phyloP scores from a whole-genome alignment of 2,113 vertebrate species.

The Centropus bengalensis region DNA sequence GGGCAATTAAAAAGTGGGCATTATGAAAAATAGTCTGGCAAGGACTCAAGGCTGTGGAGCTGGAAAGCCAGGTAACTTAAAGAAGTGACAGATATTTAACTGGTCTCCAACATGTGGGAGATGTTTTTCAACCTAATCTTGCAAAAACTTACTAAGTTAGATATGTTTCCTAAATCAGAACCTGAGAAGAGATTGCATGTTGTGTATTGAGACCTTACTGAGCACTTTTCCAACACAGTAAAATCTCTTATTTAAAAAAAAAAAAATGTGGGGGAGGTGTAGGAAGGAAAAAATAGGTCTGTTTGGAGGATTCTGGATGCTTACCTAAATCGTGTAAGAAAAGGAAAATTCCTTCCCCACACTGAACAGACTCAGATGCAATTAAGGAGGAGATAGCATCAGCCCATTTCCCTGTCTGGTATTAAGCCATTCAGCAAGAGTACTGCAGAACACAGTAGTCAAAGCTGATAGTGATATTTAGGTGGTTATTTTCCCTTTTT shows the following conservation, averaged over 20 bases:
- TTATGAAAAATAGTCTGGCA: background rate
- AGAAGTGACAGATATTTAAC: constrained; percentile 35
- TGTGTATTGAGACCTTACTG: background rate
- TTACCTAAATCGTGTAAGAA: background rate
- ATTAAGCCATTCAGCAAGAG: background rate
- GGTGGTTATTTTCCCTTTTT: background rate
- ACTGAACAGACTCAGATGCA: background rate
- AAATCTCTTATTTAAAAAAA: background rate
- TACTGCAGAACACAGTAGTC: background rate
- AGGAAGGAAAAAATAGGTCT: background rate
- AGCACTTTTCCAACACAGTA: constrained; percentile 19
- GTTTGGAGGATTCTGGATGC: background rate
- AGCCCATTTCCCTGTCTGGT: background rate
- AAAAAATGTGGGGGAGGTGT: no score
- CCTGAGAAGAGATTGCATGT: background rate
- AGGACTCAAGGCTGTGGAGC: background rate
- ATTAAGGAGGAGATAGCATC: constrained; percentile 29
- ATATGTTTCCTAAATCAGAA: constrained; percentile 29
- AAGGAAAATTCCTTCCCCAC: constrained; percentile 28
- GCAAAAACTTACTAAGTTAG: background rate
- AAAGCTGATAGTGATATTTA: background rate
- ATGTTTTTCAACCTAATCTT: background rate
- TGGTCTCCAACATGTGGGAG: constrained; percentile 30
- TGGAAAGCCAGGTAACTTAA: constrained; percentile 44
- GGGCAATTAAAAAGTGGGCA: background rate